Percentiles rank a stretch among this genome's conserved stretches.
Evolutionary conservation across 1,140 invertebrate genomes (phyloP).

Genomic region (Calosoma granatense): DNA sequence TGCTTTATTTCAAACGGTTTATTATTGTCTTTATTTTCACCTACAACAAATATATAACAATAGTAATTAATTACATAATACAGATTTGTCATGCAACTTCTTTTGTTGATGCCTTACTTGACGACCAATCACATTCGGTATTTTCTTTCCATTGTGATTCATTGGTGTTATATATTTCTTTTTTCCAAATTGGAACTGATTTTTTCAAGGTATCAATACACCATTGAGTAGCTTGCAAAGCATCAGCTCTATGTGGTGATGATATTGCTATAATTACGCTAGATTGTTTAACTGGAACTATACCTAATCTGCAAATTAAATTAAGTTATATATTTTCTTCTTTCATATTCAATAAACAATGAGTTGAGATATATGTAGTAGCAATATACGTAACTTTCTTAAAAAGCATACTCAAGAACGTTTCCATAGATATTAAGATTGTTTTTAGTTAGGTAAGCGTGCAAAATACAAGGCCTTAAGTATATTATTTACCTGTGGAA

Average conservation of each 20-base stretch:
- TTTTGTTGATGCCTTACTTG: slow-evolving; percentile 14
- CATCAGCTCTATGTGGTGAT: slow-evolving; percentile 74
- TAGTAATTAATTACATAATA: slow-evolving; percentile 12
- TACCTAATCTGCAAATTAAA: slow-evolving; percentile 51
- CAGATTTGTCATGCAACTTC: background rate
- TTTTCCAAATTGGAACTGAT: slow-evolving; percentile 93
- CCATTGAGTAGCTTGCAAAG: slow-evolving; percentile 70
- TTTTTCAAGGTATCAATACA: slow-evolving; percentile 81
- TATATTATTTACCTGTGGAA: slow-evolving; percentile 66
- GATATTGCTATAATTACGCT: slow-evolving; percentile 87
- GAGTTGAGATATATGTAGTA: too few relatives aligned
- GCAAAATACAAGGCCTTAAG: background rate
- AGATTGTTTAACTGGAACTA: slow-evolving; percentile 77
- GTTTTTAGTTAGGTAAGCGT: background rate
- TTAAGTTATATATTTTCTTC: slow-evolving; percentile 13
- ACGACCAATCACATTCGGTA: slow-evolving; percentile 63
- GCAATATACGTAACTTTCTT: background rate
- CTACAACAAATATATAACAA: slow-evolving; percentile 7
- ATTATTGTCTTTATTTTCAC: background rate
- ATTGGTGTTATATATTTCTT: slow-evolving; percentile 71
- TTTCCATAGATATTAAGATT: background rate
- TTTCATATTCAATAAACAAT: background rate
- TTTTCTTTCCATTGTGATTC: slow-evolving; percentile 64
- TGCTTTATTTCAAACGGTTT: slow-evolving; percentile 21
- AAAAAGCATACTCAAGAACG: background rate